Percentiles rank a stretch among this genome's conserved stretches.
Evolutionary conservation across 1,140 invertebrate genomes (phyloP).

Genomic region (Trichomalopsis sarcophagae): DNA sequence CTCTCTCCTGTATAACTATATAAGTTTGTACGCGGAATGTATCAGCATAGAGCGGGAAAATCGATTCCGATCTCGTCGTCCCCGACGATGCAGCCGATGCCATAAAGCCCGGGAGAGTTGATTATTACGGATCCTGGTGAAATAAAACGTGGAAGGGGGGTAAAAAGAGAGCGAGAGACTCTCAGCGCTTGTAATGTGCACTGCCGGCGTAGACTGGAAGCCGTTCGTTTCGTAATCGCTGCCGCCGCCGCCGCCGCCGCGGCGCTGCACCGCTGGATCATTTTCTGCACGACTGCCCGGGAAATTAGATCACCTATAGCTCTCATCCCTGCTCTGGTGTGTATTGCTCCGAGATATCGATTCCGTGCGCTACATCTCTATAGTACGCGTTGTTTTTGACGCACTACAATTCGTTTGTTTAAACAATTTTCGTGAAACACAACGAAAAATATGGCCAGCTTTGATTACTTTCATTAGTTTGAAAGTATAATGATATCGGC

Average conservation of each 20-base stretch:
- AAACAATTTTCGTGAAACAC: slow-evolving; percentile 16
- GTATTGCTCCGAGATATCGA: slow-evolving; percentile 63
- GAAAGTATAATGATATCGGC: no score
- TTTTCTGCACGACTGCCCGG: slow-evolving; percentile 75
- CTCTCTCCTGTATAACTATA: not conserved
- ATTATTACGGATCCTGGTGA: slow-evolving; percentile 63
- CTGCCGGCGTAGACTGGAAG: slow-evolving; percentile 72
- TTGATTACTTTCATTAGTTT: no score
- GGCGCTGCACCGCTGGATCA: slow-evolving; percentile 67
- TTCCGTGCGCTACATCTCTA: not conserved
- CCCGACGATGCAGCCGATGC: not conserved
- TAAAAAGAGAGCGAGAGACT: not conserved
- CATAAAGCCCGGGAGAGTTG: slow-evolving; percentile 61
- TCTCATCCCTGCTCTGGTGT: slow-evolving; percentile 67
- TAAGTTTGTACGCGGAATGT: not conserved
- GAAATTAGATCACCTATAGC: slow-evolving; percentile 74
- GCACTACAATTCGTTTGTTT: slow-evolving; percentile 7
- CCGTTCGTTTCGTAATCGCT: slow-evolving; percentile 74
- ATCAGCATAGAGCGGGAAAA: not conserved
- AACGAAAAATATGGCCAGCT: no score
- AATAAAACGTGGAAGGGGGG: slow-evolving; percentile 54
- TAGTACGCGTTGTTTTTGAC: not conserved
- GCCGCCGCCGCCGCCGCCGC: slow-evolving; percentile 56
- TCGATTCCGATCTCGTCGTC: not conserved
- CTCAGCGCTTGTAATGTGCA: slow-evolving; percentile 57